phyloP scores from a whole-genome alignment of 2,888 invertebrate genomes.

The Epinotia nisella region DNA sequence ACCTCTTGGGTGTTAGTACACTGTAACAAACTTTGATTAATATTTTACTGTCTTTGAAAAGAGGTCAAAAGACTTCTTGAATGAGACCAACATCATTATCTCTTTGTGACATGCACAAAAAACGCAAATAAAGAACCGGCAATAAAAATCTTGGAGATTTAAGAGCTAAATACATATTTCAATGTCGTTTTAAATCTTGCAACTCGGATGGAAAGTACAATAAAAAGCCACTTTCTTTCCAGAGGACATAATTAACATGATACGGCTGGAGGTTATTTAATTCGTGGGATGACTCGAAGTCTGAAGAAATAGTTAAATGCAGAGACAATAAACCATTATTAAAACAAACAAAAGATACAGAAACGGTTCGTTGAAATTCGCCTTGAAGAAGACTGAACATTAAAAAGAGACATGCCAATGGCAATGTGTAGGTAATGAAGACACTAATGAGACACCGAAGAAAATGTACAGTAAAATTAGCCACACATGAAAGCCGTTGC shows the following conservation, averaged over 20 bases:
- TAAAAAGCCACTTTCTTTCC: conserved; percentile 41
- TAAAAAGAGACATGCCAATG: conserved; percentile 71
- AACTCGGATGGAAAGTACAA: conserved; percentile 34
- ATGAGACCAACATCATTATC: conserved; percentile 35
- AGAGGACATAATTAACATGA: conserved; percentile 34
- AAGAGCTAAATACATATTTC: conserved; percentile 39
- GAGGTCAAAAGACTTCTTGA: conserved; percentile 36
- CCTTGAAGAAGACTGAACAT: conserved; percentile 53
- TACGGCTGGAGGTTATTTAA: conserved; percentile 17
- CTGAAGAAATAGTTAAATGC: conserved; percentile 17
- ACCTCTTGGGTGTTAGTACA: conserved; percentile 51
- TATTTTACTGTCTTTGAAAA: conserved; percentile 32
- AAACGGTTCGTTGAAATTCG: conserved; percentile 50
- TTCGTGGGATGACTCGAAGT: not conserved
- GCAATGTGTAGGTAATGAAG: conserved; percentile 69
- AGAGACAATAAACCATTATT: conserved; percentile 55
- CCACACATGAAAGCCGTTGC: conserved; percentile 55
- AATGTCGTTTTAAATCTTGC: conserved; percentile 42
- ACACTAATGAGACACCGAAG: conserved; percentile 71
- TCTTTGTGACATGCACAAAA: conserved; percentile 30
- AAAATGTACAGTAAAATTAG: conserved; percentile 67
- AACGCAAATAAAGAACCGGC: conserved; percentile 39
- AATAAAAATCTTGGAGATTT: conserved; percentile 36
- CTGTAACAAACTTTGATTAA: conserved; percentile 28
- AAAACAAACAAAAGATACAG: conserved; percentile 47